Conservation (phyloP, 2,888 invertebrate species). For the Drosophila anomelani region DNA sequence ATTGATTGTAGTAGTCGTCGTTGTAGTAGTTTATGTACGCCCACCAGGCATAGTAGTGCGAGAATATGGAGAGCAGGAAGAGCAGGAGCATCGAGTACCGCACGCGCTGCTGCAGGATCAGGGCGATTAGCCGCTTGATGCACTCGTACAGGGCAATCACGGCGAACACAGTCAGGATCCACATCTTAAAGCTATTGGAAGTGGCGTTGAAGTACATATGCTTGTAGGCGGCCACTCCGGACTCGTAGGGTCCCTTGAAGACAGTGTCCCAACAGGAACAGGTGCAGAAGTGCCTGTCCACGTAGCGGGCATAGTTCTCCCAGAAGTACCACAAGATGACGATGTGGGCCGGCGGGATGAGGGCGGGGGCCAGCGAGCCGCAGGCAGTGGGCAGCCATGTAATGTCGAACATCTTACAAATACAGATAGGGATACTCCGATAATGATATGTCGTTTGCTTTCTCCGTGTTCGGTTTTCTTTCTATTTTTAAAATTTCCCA, state of each 20-base stretch:
- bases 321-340: slow-evolving; percentile 88
- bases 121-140: slow-evolving; percentile 86
- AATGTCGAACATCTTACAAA: slow-evolving; percentile 80
- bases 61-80: slow-evolving; percentile 88
- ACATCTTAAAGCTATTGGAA: slow-evolving; percentile 88
- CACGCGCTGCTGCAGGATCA: slow-evolving; percentile 86
- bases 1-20: slow-evolving; percentile 89
- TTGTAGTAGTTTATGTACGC: slow-evolving; percentile 89
- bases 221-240: slow-evolving; percentile 89
- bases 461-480: background rate
- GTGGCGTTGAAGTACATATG: slow-evolving; percentile 90
- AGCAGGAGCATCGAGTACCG: slow-evolving; percentile 87
- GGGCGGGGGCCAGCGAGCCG: slow-evolving; percentile 85
- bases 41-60: slow-evolving; percentile 90
- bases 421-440: slow-evolving; percentile 11
- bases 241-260: slow-evolving; percentile 90
- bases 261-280: slow-evolving; percentile 92
- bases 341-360: slow-evolving; percentile 88
- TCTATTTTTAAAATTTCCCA: background rate
- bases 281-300: slow-evolving; percentile 88
- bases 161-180: slow-evolving; percentile 87
- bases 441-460: slow-evolving; percentile 29
- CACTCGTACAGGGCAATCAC: slow-evolving; percentile 88
- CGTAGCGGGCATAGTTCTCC: slow-evolving; percentile 88
- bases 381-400: slow-evolving; percentile 84